phyloP scores from a whole-genome alignment of 2,797 vertebrate genomes.

The Darevskia mixta region DNA sequence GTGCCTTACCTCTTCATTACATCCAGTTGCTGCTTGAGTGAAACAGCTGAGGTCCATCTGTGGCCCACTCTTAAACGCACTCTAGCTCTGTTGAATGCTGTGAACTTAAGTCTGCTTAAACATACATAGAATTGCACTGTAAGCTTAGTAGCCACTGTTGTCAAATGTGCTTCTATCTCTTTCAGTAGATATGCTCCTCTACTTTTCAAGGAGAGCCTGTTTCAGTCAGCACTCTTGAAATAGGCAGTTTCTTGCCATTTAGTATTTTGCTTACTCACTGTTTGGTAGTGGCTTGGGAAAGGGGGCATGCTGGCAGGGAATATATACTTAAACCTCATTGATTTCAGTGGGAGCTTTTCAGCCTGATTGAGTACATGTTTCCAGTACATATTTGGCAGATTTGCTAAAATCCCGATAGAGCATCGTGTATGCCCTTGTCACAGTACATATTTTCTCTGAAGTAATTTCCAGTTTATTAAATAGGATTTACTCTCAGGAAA shows the following conservation, averaged over 20 bases:
- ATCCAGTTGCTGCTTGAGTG: not conserved
- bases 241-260: not conserved
- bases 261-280: not conserved
- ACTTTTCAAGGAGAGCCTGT: not conserved
- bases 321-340: not conserved
- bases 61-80: not conserved
- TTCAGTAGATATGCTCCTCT: not conserved
- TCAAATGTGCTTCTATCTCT: too few species aligned
- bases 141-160: not conserved
- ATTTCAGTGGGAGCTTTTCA: not conserved
- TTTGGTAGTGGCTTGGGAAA: not conserved
- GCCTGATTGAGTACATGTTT: not conserved
- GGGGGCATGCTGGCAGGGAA: not conserved
- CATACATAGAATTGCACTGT: not conserved
- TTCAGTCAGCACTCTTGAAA: not conserved
- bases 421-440: too few species aligned
- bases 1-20: not conserved
- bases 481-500: not conserved
- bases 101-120: not conserved
- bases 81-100: not conserved
- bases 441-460: not conserved
- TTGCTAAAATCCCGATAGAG: too few species aligned
- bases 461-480: not conserved
- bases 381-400: not conserved
- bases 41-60: constrained; percentile 1